phyloP scores from a whole-genome alignment of 2,888 invertebrate species.

The Drosophila peninsularis region DNA sequence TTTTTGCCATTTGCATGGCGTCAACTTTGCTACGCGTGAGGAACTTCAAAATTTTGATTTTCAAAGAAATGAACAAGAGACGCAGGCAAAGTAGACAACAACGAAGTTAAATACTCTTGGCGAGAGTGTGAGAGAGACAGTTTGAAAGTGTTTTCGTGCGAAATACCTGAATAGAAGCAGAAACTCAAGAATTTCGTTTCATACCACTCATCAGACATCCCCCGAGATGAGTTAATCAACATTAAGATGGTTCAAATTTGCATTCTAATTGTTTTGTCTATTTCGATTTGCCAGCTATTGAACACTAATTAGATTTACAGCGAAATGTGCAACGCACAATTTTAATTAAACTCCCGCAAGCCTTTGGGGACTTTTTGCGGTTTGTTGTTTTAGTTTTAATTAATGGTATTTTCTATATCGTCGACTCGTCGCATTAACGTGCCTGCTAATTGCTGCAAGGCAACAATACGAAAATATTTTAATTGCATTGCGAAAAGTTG shows the following conservation, averaged over 20 bases:
- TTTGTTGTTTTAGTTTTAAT: conserved; percentile 45
- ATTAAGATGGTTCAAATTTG: conserved; percentile 1
- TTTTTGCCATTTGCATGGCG: conserved; percentile 35
- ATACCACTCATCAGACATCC: neutral
- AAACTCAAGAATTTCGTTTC: neutral
- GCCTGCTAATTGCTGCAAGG: conserved; percentile 50
- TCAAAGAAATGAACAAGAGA: conserved; percentile 6
- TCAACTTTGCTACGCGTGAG: conserved; percentile 33
- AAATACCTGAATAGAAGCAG: conserved; percentile 2
- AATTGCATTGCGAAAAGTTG: conserved; percentile 41
- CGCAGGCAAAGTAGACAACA: neutral
- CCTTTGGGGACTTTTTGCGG: conserved; percentile 27
- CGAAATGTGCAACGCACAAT: conserved; percentile 26
- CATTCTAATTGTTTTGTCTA: conserved; percentile 8
- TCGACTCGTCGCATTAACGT: conserved; percentile 28
- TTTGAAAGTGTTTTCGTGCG: neutral
- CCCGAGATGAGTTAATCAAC: neutral
- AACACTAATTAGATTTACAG: conserved; percentile 40
- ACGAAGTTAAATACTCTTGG: neutral
- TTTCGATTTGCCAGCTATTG: conserved; percentile 12
- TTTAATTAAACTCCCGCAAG: conserved; percentile 55
- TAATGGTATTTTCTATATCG: conserved; percentile 41
- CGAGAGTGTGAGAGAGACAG: neutral
- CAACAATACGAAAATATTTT: conserved; percentile 40
- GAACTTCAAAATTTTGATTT: conserved; percentile 22